A percentile compares a stretch with the other conserved stretches of the same genome.
Evolutionary conservation across 2,888 invertebrate genomes (phyloP).

Genomic region (Clivina fossor): DNA sequence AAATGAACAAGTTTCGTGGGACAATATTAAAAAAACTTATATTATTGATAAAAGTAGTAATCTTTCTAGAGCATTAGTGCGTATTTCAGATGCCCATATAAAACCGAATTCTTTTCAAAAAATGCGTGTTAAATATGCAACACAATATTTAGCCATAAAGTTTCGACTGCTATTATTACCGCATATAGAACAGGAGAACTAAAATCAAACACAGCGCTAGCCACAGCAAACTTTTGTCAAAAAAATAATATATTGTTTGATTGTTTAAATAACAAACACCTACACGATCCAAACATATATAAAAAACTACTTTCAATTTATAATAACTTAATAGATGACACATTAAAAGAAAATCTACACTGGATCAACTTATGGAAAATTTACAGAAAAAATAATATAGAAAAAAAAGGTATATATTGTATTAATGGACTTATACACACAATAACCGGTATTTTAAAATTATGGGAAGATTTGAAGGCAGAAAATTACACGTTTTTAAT

Average conservation of each 20-base stretch:
- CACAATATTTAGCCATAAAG: constrained; percentile 31
- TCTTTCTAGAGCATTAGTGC: constrained; percentile 8
- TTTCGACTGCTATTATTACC: constrained; percentile 36
- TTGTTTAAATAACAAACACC: constrained; percentile 6
- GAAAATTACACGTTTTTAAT: too few species aligned
- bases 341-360: too few species aligned
- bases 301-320: too few species aligned
- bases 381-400: too few species aligned
- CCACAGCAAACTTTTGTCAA: constrained; percentile 9
- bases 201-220: constrained; percentile 29
- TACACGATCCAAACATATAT: too few species aligned
- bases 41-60: constrained; percentile 23
- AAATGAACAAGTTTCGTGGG: constrained; percentile 31
- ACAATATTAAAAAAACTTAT: constrained; percentile 23
- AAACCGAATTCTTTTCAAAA: constrained; percentile 35
- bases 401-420: too few species aligned
- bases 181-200: not conserved
- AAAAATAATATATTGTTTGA: constrained; percentile 2
- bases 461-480: too few species aligned
- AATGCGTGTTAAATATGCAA: constrained; percentile 35
- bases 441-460: too few species aligned
- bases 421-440: too few species aligned
- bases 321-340: too few species aligned
- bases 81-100: constrained; percentile 31
- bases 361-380: too few species aligned